Evolutionary conservation across 2,113 vertebrate genomes (phyloP).

Genomic region (Poeciliopsis retropinna): DNA sequence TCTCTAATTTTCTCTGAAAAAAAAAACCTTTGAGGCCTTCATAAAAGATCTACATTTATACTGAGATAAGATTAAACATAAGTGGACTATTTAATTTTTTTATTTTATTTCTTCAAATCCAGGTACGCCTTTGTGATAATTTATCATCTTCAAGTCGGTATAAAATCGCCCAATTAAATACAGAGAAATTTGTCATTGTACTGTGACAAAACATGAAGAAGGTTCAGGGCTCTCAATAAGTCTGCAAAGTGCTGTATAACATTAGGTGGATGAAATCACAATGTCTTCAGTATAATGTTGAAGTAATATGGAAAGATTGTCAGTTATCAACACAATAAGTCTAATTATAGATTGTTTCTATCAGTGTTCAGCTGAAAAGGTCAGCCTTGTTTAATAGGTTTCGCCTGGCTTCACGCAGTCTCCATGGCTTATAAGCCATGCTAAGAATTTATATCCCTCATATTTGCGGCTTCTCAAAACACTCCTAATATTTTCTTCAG

Average conservation of each 20-base stretch:
- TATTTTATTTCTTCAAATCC: not conserved
- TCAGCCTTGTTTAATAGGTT: not conserved
- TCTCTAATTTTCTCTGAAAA: not conserved
- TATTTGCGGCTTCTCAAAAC: conserved; percentile 6
- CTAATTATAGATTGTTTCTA: not conserved
- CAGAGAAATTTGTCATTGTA: not conserved
- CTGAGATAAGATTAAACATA: not conserved
- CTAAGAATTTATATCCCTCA: not conserved
- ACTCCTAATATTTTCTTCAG: conserved; percentile 29
- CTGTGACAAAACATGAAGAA: not conserved
- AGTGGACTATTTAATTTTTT: not conserved
- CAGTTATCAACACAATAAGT: not conserved
- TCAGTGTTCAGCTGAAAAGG: not conserved
- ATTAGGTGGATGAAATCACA: not conserved
- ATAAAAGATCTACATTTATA: not conserved
- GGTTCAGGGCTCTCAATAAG: not conserved
- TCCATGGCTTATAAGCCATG: too few relatives aligned
- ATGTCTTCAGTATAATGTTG: not conserved
- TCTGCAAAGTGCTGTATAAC: not conserved
- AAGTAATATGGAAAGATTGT: not conserved
- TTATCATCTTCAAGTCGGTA: not conserved
- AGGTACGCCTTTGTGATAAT: not conserved
- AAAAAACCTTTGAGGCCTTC: not conserved
- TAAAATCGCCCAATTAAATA: not conserved
- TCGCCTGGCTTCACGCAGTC: not conserved